Base-by-base conservation (phyloP, 2,797 vertebrate species). In the Chaetodon trifasciatus region DNA sequence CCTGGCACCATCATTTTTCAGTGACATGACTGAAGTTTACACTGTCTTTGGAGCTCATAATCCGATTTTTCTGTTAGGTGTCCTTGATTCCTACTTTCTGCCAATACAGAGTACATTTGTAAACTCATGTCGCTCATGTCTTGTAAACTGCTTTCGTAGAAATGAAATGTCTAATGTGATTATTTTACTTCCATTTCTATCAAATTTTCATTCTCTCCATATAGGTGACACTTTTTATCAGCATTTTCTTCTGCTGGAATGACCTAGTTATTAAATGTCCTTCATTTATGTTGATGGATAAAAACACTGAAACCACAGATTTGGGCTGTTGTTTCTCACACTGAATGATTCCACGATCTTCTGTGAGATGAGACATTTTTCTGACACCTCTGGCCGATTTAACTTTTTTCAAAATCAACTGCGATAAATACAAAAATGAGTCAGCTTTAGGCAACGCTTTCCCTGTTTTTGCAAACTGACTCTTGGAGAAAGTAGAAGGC, bases 31-130 rank as follows among this genome's bases (percentile, higher is more conserved):
- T 32, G 56, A 19, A 24, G 46, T 75, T 72, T 56, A 24, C 23
- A 13, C 67, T 35, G 9, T n/a, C 4, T 6, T 55, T 2, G 11
- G n/a, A 65, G 44, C 50, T 10, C 40, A 37, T 69, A 78, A 82
- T 87, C 71, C 37, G 42, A 79, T 49, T 44, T 16, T 21, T 49
- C 55, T 63, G n/a, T 53, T 42, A 32, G 37, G 55, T 28, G 42
- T 23, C 9, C 10, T 81, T 63, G 6, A 10, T 53, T 77, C 32
- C n/a, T 55, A 2, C 39, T 55, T 65, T 73, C 16, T 47, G n/a
- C 35, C 44, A 56, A 46, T 60, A 58, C 47, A 35, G 19, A 58
- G 35, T 39, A n/a, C 16, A 71, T 68, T 62, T 64, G 4, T 28
- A 3, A 28, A 28, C 28, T 28, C 28, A 28, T 28, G 28, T 28